phyloP scores from a whole-genome alignment of 2,113 vertebrate genomes.

The Dromas ardeola region DNA sequence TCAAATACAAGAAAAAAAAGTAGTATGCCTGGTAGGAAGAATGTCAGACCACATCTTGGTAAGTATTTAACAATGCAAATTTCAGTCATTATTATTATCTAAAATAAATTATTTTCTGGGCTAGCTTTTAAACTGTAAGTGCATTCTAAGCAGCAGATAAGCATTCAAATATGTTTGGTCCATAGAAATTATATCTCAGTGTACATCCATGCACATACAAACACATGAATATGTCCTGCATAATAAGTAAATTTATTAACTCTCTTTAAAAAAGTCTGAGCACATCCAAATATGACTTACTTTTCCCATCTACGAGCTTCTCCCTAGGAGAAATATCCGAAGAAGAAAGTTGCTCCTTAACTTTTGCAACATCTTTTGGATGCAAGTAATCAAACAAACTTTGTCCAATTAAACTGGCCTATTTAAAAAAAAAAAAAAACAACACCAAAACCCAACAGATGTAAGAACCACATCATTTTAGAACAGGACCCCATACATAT shows the following conservation, averaged over 20 bases:
- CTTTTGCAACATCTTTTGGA: conserved; percentile 92
- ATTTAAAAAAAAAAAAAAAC: neutral
- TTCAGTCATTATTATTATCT: neutral
- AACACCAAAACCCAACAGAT: neutral
- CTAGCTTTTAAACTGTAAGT: neutral
- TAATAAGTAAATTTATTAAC: neutral
- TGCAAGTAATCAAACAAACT: conserved; percentile 92
- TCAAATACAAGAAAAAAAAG: conserved; percentile 70
- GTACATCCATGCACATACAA: neutral
- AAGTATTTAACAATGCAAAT: conserved; percentile 33
- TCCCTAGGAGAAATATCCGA: conserved; percentile 85
- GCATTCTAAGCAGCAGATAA: neutral
- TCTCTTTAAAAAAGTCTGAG: neutral
- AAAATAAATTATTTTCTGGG: neutral
- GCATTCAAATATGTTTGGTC: neutral
- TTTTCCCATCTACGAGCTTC: conserved; percentile 89
- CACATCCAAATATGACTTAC: conserved; percentile 68
- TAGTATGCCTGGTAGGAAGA: conserved; percentile 45
- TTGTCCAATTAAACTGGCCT: conserved; percentile 89
- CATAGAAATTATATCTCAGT: neutral
- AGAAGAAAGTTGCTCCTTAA: conserved; percentile 90
- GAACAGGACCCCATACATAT: neutral
- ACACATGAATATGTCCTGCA: neutral
- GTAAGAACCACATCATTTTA: neutral
- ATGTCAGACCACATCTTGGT: conserved; percentile 22